phyloP scores from a whole-genome alignment of 2,797 vertebrate genomes.

The Diplodus sargus region DNA sequence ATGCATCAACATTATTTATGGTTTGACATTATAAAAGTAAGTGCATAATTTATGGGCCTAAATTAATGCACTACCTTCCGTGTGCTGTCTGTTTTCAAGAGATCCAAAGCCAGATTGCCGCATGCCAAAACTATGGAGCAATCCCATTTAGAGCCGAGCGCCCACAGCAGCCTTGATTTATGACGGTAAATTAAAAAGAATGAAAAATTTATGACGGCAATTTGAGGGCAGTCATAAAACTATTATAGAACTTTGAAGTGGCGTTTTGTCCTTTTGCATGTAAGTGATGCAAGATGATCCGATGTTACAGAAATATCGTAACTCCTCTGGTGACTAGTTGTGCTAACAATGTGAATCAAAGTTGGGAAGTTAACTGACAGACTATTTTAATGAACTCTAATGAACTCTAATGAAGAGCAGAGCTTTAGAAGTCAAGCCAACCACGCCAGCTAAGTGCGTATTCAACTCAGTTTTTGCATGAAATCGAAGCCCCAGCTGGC shows the following conservation, averaged over 20 bases:
- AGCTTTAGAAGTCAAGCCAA: slow-evolving; percentile 60
- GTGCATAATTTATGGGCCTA: slow-evolving; percentile 88
- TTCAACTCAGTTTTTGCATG: slow-evolving; percentile 76
- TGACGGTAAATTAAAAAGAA: slow-evolving; percentile 88
- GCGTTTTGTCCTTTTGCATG: slow-evolving; percentile 82
- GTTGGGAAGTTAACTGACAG: slow-evolving; percentile 59
- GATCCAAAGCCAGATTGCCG: slow-evolving; percentile 83
- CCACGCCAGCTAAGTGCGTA: slow-evolving; percentile 54
- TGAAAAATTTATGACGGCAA: slow-evolving; percentile 88
- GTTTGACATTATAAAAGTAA: slow-evolving; percentile 88
- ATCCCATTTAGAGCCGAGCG: slow-evolving; percentile 83
- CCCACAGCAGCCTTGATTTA: slow-evolving; percentile 85
- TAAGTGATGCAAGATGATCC: slow-evolving; percentile 82
- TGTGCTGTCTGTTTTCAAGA: slow-evolving; percentile 84
- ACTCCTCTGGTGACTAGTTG: slow-evolving; percentile 52
- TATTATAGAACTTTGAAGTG: slow-evolving; percentile 89
- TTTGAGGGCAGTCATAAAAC: slow-evolving; percentile 89
- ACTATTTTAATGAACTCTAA: slow-evolving; percentile 48
- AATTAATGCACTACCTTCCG: slow-evolving; percentile 87
- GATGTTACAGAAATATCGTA: slow-evolving; percentile 75
- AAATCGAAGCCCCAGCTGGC: slow-evolving; percentile 77
- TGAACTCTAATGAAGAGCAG: slow-evolving; percentile 36
- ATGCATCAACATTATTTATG: slow-evolving; percentile 89
- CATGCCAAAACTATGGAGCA: slow-evolving; percentile 87
- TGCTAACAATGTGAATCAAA: slow-evolving; percentile 49